Conservation (phyloP, 2,797 vertebrate genomes). For the Phoxinus dragarum region DNA sequence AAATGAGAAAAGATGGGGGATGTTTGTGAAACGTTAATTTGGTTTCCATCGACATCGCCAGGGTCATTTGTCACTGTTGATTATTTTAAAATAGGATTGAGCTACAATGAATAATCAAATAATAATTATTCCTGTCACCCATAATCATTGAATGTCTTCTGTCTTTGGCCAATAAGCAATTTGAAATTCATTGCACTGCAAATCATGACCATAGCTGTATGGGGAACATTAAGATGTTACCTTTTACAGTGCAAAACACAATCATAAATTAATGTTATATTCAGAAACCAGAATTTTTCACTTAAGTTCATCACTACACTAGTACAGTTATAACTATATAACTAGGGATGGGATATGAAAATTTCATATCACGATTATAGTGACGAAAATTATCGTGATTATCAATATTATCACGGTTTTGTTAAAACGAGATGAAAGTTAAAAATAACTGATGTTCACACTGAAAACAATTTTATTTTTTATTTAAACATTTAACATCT, state of each 20-base stretch:
- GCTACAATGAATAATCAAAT: slow-evolving; percentile 50
- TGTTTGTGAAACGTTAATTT: slow-evolving; percentile 67
- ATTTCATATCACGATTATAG: too few species aligned
- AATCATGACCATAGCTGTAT: neutral
- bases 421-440: too few species aligned
- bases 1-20: slow-evolving; percentile 66
- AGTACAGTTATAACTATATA: too few species aligned
- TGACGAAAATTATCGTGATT: too few species aligned
- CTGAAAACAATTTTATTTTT: too few species aligned
- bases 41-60: slow-evolving; percentile 71
- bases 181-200: neutral
- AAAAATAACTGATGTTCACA: too few species aligned
- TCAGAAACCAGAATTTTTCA: neutral
- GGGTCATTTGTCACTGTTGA: slow-evolving; percentile 67
- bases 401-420: too few species aligned
- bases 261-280: neutral
- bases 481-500: too few species aligned
- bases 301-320: neutral
- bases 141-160: slow-evolving; percentile 36
- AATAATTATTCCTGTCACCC: slow-evolving; percentile 60
- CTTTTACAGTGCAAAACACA: neutral
- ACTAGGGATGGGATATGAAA: too few species aligned
- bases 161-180: neutral
- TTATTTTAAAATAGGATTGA: slow-evolving; percentile 66
- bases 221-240: neutral